Percentiles rank a stretch among this genome's conserved stretches.
Conservation (phyloP, 2,888 invertebrate species). For the Seira musarum region DNA sequence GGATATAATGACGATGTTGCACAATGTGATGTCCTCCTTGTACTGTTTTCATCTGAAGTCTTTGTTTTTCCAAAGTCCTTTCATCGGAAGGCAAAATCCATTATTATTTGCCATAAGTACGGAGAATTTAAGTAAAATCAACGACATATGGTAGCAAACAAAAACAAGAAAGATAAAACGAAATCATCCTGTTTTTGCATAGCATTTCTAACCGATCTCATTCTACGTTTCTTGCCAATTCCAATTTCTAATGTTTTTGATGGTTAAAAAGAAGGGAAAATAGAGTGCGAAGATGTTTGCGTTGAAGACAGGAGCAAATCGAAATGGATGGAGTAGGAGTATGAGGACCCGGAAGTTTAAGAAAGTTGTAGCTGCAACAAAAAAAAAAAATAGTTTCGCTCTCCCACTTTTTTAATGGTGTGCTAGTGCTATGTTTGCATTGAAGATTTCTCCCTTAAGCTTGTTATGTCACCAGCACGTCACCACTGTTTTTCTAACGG, state of each 20-base stretch:
- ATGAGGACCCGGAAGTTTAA: slow-evolving; percentile 6
- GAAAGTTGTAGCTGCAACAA: background rate
- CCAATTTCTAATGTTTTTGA: background rate
- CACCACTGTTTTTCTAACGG: slow-evolving; percentile 2
- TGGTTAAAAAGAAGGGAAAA: background rate
- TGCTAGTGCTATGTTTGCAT: background rate
- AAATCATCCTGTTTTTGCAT: background rate
- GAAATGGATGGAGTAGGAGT: background rate
- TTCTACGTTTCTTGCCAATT: slow-evolving; percentile 8
- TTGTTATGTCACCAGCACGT: slow-evolving; percentile 17
- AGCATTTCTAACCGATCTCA: background rate
- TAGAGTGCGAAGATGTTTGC: background rate
- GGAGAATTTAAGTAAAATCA: background rate
- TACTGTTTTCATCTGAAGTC: background rate
- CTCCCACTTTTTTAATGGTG: background rate
- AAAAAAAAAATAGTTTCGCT: background rate
- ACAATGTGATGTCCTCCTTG: too few species aligned
- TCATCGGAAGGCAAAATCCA: slow-evolving; percentile 7
- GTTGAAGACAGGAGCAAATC: background rate
- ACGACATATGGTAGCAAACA: slow-evolving; percentile 5
- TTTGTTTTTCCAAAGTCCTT: slow-evolving; percentile 1
- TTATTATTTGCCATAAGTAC: background rate
- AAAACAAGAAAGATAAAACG: background rate
- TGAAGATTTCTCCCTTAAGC: slow-evolving; percentile 2
- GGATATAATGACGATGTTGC: too few species aligned